Conservation (phyloP, 1,140 invertebrate species). For the Stratiolaelaps scimitus region DNA sequence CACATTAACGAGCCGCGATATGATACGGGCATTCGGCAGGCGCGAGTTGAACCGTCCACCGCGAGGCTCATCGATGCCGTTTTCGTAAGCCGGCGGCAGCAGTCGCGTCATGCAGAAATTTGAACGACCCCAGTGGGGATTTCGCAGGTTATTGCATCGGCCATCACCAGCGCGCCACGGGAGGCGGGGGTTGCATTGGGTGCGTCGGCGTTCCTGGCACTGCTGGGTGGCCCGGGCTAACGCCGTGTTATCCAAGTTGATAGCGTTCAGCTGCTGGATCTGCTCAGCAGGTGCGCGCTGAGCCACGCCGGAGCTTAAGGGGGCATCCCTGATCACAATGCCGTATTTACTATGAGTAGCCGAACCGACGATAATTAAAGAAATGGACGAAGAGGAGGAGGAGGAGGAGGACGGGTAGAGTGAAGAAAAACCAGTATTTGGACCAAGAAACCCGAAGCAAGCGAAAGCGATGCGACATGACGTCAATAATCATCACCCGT, state of each 20-base stretch:
- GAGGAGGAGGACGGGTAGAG: background rate
- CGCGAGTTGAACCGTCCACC: slow-evolving; percentile 37
- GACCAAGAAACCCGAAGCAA: background rate
- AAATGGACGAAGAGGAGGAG: background rate
- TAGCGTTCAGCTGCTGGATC: slow-evolving; percentile 14
- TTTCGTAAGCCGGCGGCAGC: slow-evolving; percentile 52
- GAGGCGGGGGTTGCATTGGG: slow-evolving; percentile 28
- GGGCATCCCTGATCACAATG: slow-evolving; percentile 17
- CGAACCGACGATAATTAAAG: background rate
- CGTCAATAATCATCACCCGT: too few relatives aligned
- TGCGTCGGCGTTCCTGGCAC: background rate
- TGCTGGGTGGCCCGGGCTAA: background rate
- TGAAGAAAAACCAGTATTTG: background rate
- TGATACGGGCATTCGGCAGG: slow-evolving; percentile 44
- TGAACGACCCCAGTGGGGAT: slow-evolving; percentile 54
- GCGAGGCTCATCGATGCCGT: slow-evolving; percentile 43
- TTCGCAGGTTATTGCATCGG: slow-evolving; percentile 60
- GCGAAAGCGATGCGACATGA: too few relatives aligned
- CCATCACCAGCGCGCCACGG: slow-evolving; percentile 61
- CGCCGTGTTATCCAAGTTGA: slow-evolving; percentile 16
- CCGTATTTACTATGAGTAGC: slow-evolving; percentile 6
- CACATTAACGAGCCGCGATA: slow-evolving; percentile 41
- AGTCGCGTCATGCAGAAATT: slow-evolving; percentile 46
- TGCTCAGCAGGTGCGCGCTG: background rate
- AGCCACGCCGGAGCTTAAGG: background rate